Percentiles rank a stretch among this genome's conserved stretches.
phyloP scores from a whole-genome alignment of 2,797 vertebrate genomes.

The Arctocebus calabarensis region DNA sequence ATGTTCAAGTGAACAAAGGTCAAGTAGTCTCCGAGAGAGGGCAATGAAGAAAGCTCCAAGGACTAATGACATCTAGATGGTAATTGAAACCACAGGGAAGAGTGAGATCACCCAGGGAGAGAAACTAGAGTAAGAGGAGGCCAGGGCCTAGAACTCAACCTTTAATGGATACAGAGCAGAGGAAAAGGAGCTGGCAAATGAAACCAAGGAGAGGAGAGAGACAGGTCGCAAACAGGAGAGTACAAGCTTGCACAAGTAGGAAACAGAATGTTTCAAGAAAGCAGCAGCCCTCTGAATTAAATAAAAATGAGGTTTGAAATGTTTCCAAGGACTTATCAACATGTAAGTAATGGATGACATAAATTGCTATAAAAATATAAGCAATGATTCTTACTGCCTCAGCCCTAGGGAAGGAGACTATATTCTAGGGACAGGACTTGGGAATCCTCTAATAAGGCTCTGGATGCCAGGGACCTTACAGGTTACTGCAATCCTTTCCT shows the following conservation, averaged over 20 bases:
- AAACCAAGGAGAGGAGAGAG: not conserved
- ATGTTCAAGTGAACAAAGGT: not conserved
- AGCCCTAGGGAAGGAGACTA: not conserved
- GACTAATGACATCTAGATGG: not conserved
- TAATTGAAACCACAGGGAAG: not conserved
- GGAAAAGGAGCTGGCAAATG: not conserved
- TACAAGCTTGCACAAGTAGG: not conserved
- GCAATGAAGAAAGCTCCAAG: not conserved
- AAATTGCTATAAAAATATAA: constrained; percentile 32
- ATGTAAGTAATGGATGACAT: not conserved
- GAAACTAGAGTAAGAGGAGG: not conserved
- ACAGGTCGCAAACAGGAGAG: not conserved
- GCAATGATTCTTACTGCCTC: not conserved
- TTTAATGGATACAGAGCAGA: not conserved
- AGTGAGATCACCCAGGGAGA: not conserved
- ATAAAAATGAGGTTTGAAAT: not conserved
- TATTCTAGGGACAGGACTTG: not conserved
- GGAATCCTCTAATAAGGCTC: not conserved
- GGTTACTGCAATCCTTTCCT: not conserved
- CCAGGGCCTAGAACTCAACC: not conserved
- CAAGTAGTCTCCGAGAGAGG: not conserved
- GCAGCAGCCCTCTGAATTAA: not conserved
- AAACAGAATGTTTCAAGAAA: not conserved
- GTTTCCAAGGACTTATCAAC: not conserved
- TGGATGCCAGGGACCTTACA: not conserved